Evolutionary conservation across 2,113 vertebrate species (phyloP).

Genomic region (Propithecus coquereli): DNA sequence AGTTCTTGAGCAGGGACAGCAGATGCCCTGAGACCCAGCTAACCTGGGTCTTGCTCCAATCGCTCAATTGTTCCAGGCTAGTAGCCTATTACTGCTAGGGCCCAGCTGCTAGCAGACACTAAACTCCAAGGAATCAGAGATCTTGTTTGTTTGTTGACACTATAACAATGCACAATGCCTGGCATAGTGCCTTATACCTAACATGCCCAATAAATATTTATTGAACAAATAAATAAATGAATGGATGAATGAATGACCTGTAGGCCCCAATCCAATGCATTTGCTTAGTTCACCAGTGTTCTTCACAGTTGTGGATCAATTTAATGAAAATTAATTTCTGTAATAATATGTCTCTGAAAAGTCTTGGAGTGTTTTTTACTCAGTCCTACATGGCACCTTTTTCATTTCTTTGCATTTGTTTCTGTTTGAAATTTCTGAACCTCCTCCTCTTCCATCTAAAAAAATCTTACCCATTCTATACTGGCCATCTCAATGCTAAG

Average conservation of each 20-base stretch:
- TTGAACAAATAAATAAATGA: not conserved
- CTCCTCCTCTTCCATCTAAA: not conserved
- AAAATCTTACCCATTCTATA: not conserved
- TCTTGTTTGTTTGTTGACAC: not conserved
- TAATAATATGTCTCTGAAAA: not conserved
- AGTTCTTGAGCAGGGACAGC: not conserved
- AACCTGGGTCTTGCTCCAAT: not conserved
- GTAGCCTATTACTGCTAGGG: not conserved
- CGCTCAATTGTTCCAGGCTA: not conserved
- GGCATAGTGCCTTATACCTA: not conserved
- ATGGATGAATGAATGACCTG: not conserved
- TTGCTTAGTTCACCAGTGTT: not conserved
- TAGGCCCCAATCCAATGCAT: not conserved
- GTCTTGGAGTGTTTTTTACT: not conserved
- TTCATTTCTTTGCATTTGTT: not conserved
- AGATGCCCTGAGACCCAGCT: not conserved
- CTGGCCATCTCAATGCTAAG: not conserved
- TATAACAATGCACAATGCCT: not conserved
- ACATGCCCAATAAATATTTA: not conserved
- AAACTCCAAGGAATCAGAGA: conserved; percentile 1
- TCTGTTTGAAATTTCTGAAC: not conserved
- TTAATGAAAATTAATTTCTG: conserved; percentile 31
- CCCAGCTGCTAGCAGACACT: not conserved
- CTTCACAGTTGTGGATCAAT: not conserved
- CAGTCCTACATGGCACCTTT: not conserved